These are phyloP conservation scores for Alectoris magna DNA, from an alignment of 2,797 vertebrate genomes.

Conservation along the genomic window DNA sequence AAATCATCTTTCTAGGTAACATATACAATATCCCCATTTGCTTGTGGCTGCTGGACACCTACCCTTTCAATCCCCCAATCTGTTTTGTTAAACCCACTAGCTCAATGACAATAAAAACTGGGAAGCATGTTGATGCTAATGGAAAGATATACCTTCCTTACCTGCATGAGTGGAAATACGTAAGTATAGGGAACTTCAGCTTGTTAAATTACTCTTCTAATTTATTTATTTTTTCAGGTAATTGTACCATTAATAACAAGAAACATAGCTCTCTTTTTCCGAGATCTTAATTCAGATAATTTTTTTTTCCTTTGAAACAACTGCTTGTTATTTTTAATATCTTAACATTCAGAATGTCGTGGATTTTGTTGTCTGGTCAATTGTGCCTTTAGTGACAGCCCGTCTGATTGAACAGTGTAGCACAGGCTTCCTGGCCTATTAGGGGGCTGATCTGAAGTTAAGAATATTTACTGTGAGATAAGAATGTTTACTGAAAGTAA, in stretches of 20 bases:
- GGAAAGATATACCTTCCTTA: constrained; percentile 99
- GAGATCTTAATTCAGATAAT: background rate
- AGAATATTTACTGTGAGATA: background rate
- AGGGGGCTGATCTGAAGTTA: background rate
- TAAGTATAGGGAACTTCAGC: constrained; percentile 77
- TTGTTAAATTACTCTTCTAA: background rate
- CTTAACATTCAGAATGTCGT: background rate
- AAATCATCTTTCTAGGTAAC: constrained; percentile 84
- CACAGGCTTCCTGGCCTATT: background rate
- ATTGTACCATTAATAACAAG: background rate
- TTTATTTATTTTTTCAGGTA: background rate
- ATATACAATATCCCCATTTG: constrained; percentile 98
- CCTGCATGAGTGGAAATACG: constrained; percentile 98
- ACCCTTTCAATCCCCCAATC: constrained; percentile 98
- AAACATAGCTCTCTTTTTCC: background rate
- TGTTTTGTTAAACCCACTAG: constrained; percentile 99
- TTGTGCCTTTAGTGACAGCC: background rate
- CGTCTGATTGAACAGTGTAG: background rate
- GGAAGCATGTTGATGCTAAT: constrained; percentile 97
- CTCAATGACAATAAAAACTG: constrained; percentile 99
- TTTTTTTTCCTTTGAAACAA: background rate
- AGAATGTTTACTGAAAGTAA: background rate
- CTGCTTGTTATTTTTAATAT: background rate
- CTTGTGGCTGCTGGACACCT: constrained; percentile 96
- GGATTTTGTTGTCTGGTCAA: background rate